Evolutionary conservation across 1,140 invertebrate species (phyloP).

Genomic region (Drosophila equinoxialis): DNA sequence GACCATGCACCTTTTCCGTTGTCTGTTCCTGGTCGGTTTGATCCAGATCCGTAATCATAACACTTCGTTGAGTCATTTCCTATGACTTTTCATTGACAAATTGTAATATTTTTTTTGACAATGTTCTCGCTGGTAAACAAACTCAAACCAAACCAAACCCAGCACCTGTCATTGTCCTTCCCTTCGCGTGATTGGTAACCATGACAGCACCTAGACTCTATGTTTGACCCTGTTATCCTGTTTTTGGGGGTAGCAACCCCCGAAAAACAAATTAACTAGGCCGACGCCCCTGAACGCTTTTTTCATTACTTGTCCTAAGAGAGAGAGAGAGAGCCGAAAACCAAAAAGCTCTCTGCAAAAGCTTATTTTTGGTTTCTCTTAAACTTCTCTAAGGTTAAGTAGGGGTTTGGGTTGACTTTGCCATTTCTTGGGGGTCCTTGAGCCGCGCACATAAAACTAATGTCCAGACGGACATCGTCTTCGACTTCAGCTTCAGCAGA

Average conservation of each 20-base stretch:
- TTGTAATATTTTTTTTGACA: conserved; percentile 27
- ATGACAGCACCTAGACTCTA: conserved; percentile 31
- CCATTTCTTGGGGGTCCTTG: conserved; percentile 40
- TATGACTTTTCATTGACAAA: conserved; percentile 15
- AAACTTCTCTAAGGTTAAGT: background rate
- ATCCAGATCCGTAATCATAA: conserved; percentile 76
- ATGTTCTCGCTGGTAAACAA: conserved; percentile 55
- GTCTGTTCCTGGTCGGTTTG: conserved; percentile 54
- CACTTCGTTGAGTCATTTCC: conserved; percentile 37
- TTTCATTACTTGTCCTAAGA: conserved; percentile 27
- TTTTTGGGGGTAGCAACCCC: conserved; percentile 29
- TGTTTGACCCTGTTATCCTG: conserved; percentile 61
- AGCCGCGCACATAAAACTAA: conserved; percentile 48
- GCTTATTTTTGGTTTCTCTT: conserved; percentile 20
- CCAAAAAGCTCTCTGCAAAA: conserved; percentile 19
- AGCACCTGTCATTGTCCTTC: conserved; percentile 9
- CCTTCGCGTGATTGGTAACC: conserved; percentile 33
- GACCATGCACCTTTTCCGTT: conserved; percentile 30
- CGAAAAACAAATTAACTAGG: background rate
- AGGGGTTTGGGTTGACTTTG: conserved; percentile 1
- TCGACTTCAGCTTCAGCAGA: conserved; percentile 20
- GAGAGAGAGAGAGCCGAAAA: background rate
- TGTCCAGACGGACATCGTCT: conserved; percentile 47
- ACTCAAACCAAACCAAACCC: conserved; percentile 21
- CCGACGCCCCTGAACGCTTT: conserved; percentile 39